phyloP scores from a whole-genome alignment of 2,888 invertebrate species.

The Xestia rhomboidea region DNA sequence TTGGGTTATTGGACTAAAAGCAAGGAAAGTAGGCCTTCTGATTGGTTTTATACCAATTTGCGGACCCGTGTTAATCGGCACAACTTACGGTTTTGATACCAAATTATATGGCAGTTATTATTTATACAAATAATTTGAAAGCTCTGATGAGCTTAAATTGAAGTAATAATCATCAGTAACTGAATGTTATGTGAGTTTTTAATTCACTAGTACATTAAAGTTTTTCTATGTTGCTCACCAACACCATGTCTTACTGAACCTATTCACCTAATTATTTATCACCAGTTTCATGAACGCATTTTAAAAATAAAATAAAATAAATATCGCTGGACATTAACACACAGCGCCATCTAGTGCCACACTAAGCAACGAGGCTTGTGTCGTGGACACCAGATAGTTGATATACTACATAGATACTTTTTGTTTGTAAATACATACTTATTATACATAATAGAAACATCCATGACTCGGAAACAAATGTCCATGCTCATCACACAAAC shows the following conservation, averaged over 20 bases:
- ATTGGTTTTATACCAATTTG: constrained; percentile 57
- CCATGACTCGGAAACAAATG: too few relatives aligned
- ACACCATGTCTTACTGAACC: too few relatives aligned
- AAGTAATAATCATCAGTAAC: background rate
- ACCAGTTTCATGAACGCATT: background rate
- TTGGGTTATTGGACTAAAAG: constrained; percentile 59
- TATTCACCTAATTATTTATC: background rate
- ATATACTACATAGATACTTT: too few relatives aligned
- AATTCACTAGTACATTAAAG: background rate
- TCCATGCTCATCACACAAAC: too few relatives aligned
- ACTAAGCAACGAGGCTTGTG: too few relatives aligned
- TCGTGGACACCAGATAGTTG: too few relatives aligned
- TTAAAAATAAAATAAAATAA: too few relatives aligned
- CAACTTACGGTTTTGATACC: constrained; percentile 27
- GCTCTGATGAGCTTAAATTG: constrained; percentile 9
- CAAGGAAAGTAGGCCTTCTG: constrained; percentile 51
- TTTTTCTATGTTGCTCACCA: background rate
- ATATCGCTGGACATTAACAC: too few relatives aligned
- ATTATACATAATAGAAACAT: too few relatives aligned
- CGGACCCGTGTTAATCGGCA: constrained; percentile 32
- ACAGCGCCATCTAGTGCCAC: too few relatives aligned
- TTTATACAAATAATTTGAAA: constrained; percentile 17
- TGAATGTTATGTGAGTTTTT: background rate
- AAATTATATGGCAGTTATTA: constrained; percentile 33
- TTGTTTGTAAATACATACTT: too few relatives aligned